Evolutionary conservation across 2,888 invertebrate genomes (phyloP).

Genomic region (Drosophila quinaria): DNA sequence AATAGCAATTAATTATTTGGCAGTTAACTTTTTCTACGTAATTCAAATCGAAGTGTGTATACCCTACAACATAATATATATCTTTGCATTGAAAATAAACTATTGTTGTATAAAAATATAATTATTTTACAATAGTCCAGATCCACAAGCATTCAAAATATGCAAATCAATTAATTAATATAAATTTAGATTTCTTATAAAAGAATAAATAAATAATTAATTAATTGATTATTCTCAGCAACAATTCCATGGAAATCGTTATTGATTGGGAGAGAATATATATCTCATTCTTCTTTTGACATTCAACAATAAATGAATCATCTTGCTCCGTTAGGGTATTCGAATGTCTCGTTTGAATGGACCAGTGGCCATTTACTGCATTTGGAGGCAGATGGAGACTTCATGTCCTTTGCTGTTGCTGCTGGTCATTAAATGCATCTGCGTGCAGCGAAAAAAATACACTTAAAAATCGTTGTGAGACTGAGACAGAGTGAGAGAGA

Average conservation of each 20-base stretch:
- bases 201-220: no score
- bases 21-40: conserved; percentile 31
- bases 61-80: no score
- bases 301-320: neutral
- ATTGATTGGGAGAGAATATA: neutral
- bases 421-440: conserved; percentile 76
- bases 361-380: conserved; percentile 67
- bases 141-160: no score
- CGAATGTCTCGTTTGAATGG: conserved; percentile 34
- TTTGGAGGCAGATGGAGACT: conserved; percentile 50
- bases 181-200: no score
- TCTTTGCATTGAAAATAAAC: no score
- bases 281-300: no score
- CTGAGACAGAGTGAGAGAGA: neutral
- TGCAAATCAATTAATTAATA: no score
- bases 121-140: no score
- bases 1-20: conserved; percentile 76
- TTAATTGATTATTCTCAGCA: no score
- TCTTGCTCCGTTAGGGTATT: conserved; percentile 35
- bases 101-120: no score
- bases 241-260: neutral
- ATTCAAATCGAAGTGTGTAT: neutral
- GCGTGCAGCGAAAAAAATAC: conserved; percentile 32
- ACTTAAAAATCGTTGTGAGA: conserved; percentile 47
- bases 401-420: conserved; percentile 43